Evolutionary conservation across 2,113 vertebrate species (phyloP), one percentile per base, ranked within the genome.

Genomic region (Piaya cayana): DNA sequence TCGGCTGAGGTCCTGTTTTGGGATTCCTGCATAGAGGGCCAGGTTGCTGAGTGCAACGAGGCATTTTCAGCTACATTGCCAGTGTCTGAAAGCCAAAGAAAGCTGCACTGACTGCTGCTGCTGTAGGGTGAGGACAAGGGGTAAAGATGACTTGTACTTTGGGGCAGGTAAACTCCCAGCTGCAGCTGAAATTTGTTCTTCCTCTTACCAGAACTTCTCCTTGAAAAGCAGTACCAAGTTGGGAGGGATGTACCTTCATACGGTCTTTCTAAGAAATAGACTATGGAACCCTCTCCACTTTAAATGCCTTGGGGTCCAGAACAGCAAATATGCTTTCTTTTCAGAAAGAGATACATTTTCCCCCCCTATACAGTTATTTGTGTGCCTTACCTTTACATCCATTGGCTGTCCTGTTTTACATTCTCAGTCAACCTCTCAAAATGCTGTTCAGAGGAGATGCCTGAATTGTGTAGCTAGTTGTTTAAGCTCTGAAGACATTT

Each of bases 301-400:
- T 64, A 18, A 64, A 12, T 32, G 29, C 47, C n/a, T 64, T 30
- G 23, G 18, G 39, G 15, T 53, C 29, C 49, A 64, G 55, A 92
- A 14, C 4, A 74, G 43, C 7, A 71, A 76, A 71, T 63, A 6
- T 2, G 6, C 22, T 55, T 84, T 60, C 49, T 27, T 1, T 39
- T 25, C 53, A 26, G 27, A 65, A 62, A 11, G 29, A 59, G 15
- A 14, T 12, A 3, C 5, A 1, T 7, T 37, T 62, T 39, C 39
- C 39, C 14, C 8, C 6, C 36, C 62, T 8, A 3, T 18, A 18
- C 4, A 3, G 8, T 25, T 52, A 26, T n/a, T 0, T 0, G 11
- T 37, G 12, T 53, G 34, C 26, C 16, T 6, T 69, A 34, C 21
- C 14, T 81, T 52, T 22, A 42, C 10, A 32, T 39, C 42, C 60